Evolutionary conservation across 1,140 invertebrate species (phyloP).

Genomic region (Holcopasites calliopsidis): DNA sequence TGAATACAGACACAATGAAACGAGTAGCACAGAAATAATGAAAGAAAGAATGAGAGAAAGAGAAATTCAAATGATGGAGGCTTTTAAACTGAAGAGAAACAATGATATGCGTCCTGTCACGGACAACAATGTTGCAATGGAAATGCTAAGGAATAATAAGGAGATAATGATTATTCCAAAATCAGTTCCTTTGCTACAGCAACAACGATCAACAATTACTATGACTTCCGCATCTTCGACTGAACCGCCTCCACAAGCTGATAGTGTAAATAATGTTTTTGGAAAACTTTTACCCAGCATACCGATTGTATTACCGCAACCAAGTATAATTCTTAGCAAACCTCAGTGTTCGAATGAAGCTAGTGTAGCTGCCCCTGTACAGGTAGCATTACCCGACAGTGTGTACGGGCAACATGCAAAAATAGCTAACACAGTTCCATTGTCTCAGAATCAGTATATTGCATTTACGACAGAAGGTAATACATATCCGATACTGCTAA

Average conservation of each 20-base stretch:
- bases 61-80: constrained; percentile 73
- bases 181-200: constrained; percentile 36
- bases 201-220: constrained; percentile 53
- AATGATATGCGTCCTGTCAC: constrained; percentile 70
- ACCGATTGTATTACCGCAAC: constrained; percentile 62
- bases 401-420: neutral
- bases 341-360: neutral
- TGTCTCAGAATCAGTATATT: constrained; percentile 35
- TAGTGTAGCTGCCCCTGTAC: neutral
- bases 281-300: constrained; percentile 58
- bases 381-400: neutral
- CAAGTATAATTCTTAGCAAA: constrained; percentile 37
- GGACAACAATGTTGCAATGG: constrained; percentile 66
- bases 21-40: constrained; percentile 62
- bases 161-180: constrained; percentile 75
- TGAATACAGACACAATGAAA: constrained; percentile 70
- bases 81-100: constrained; percentile 58
- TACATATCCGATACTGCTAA: constrained; percentile 57
- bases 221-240: constrained; percentile 39
- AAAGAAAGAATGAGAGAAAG: constrained; percentile 71
- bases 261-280: constrained; percentile 53
- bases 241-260: neutral
- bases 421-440: neutral
- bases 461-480: constrained; percentile 44
- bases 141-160: constrained; percentile 70